Base-by-base conservation (phyloP, 1,140 invertebrate species). In the Procambarus clarkii region DNA sequence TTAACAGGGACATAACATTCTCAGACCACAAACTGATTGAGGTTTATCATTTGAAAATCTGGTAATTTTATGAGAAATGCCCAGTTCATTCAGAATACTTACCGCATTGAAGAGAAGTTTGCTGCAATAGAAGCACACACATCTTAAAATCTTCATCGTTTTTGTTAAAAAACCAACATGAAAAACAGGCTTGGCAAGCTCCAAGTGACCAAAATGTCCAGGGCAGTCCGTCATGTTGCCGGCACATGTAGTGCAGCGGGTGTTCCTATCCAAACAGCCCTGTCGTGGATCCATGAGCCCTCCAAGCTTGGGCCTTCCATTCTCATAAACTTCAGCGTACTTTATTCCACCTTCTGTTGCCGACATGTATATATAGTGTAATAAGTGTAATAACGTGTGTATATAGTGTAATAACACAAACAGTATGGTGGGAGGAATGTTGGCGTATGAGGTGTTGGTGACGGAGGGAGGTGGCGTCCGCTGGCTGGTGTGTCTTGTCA, bases 261-360 rank as follows among this genome's bases (percentile, higher is more conserved):
- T n/a, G n/a, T n/a, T 97, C 93, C 98, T 96, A 94, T 99, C 99
- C 34, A 99, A 98, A 13, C 99, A 98, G 91, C 99, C 99, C 95
- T 99, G 99, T 58, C 99, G 95, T 0, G 99, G 99, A 94, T 99
- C 99, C 98, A 99, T 99, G 71, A 99, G 96, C 54, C 99, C 99
- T 7, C 98, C 98, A 82, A 99, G 94, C 94, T 99, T 99, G 0
- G 99, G 99, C 11, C 98, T 96, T n/a, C 99, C 99, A 76, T 98
- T 98, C 95, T 99, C 99, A 96, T 99, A 99, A 0, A 98, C 99
- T 95, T 99, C 99, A 15, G 99, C 96, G 95, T 98, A 99, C 79
- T 91, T 97, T 92, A 99, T 99, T 76, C 98, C 98, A 58, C 98
- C 98, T 94, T 99, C 98, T 13, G 98, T 99, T 74, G 99, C 98